A percentile compares a stretch with the other conserved stretches of the same genome.
Evolutionary conservation across 2,113 vertebrate genomes (phyloP).

Genomic region (Arenaria interpres): DNA sequence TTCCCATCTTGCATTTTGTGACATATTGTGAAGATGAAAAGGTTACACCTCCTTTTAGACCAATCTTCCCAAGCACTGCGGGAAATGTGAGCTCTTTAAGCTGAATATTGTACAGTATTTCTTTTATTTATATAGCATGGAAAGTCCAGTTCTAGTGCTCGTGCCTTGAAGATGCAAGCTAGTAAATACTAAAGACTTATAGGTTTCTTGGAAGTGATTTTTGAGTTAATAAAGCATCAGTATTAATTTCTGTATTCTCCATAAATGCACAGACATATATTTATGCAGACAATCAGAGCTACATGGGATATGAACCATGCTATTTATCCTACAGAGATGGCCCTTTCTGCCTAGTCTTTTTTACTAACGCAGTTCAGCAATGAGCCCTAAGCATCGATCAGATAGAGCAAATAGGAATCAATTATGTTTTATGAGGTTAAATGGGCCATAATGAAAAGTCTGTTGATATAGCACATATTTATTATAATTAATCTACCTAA

Average conservation of each 20-base stretch:
- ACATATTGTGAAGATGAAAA: background rate
- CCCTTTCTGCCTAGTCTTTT: slow-evolving; percentile 23
- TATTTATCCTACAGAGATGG: background rate
- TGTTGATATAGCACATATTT: slow-evolving; percentile 73
- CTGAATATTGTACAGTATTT: background rate
- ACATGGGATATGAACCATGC: background rate
- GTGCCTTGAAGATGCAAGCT: background rate
- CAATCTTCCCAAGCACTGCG: background rate
- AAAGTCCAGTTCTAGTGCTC: background rate
- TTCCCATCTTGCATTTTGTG: background rate
- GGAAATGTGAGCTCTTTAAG: background rate
- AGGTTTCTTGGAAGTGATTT: background rate
- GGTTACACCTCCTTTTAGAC: background rate
- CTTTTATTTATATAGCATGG: background rate
- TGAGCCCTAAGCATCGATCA: slow-evolving; percentile 65
- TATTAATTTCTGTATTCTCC: slow-evolving; percentile 3
- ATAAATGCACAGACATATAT: background rate
- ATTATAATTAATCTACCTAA: slow-evolving; percentile 73
- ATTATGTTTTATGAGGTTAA: slow-evolving; percentile 75
- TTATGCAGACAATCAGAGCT: slow-evolving; percentile 22
- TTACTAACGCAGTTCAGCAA: slow-evolving; percentile 20
- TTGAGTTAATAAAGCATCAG: background rate
- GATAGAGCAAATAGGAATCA: slow-evolving; percentile 71
- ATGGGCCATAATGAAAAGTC: slow-evolving; percentile 70
- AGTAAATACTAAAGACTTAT: background rate